phyloP scores from a whole-genome alignment of 2,888 invertebrate genomes.

The Norana najaformis region DNA sequence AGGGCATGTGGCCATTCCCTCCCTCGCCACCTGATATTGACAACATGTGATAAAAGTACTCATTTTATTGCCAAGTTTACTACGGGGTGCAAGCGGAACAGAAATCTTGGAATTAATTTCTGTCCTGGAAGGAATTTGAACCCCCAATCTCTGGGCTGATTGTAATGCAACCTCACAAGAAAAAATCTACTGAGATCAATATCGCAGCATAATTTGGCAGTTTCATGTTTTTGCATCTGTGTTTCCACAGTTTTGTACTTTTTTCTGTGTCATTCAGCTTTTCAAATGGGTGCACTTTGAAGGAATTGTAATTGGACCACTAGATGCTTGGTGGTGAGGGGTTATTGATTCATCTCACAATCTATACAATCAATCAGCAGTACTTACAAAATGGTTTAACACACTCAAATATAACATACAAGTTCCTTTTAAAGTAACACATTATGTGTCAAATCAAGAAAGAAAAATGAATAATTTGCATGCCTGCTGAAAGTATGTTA shows the following conservation, averaged over 20 bases:
- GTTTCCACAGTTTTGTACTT: not conserved
- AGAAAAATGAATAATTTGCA: not conserved
- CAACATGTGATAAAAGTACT: too few relatives aligned
- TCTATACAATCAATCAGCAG: not conserved
- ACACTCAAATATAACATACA: not conserved
- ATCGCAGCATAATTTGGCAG: not conserved
- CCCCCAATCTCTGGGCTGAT: not conserved
- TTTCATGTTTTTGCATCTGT: not conserved
- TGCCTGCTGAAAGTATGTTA: not conserved
- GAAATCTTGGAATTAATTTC: not conserved
- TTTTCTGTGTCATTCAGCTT: not conserved
- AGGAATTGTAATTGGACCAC: not conserved
- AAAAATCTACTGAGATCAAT: not conserved
- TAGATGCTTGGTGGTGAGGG: not conserved
- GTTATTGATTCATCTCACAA: not conserved
- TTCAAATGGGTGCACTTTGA: not conserved
- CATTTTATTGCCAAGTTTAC: not conserved
- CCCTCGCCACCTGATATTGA: not conserved
- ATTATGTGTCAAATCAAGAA: not conserved
- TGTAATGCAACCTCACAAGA: not conserved
- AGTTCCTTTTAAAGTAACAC: not conserved
- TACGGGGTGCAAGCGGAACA: not conserved
- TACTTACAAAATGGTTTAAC: not conserved
- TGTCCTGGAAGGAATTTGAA: not conserved
- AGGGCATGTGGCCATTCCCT: not conserved